These are phyloP conservation scores for Hemithea aestivaria DNA, from an alignment of 2,888 invertebrate species.

Conservation along the genomic window DNA sequence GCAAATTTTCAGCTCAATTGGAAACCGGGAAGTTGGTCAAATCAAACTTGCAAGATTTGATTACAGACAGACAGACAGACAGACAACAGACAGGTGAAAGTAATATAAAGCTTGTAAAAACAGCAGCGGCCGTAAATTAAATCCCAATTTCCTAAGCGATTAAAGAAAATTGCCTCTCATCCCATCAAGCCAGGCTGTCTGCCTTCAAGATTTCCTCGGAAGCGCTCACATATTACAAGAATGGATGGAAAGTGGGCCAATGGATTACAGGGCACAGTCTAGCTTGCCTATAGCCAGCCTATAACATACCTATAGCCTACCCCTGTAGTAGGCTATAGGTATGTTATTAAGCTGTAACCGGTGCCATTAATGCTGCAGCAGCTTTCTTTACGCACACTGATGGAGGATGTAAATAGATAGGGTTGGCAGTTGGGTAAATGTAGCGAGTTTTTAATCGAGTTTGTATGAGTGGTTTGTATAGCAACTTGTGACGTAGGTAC, in stretches of 20 bases:
- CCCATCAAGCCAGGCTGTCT: not conserved
- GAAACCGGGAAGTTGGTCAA: too few relatives aligned
- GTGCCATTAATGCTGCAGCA: slow-evolving; percentile 24
- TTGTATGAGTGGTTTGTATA: too few relatives aligned
- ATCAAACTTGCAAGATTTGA: too few relatives aligned
- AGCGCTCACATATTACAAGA: slow-evolving; percentile 6
- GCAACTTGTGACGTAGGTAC: too few relatives aligned
- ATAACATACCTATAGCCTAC: slow-evolving; percentile 19
- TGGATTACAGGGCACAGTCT: slow-evolving; percentile 17
- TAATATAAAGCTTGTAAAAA: too few relatives aligned
- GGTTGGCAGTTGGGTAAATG: slow-evolving; percentile 7
- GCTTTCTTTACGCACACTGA: slow-evolving; percentile 32
- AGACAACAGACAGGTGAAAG: too few relatives aligned
- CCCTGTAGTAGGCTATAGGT: too few relatives aligned
- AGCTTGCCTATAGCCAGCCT: not conserved
- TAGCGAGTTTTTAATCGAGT: too few relatives aligned
- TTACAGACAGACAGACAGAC: too few relatives aligned
- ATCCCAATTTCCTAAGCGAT: slow-evolving; percentile 2
- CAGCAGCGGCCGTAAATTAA: too few relatives aligned
- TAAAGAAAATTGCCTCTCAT: too few relatives aligned
- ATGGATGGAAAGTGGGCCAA: slow-evolving; percentile 14
- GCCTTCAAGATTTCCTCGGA: slow-evolving; percentile 7
- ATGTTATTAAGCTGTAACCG: slow-evolving; percentile 29
- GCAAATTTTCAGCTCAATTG: too few relatives aligned
- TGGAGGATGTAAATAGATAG: slow-evolving; percentile 2